phyloP scores from a whole-genome alignment of 2,113 vertebrate species.

The Carlito syrichta region DNA sequence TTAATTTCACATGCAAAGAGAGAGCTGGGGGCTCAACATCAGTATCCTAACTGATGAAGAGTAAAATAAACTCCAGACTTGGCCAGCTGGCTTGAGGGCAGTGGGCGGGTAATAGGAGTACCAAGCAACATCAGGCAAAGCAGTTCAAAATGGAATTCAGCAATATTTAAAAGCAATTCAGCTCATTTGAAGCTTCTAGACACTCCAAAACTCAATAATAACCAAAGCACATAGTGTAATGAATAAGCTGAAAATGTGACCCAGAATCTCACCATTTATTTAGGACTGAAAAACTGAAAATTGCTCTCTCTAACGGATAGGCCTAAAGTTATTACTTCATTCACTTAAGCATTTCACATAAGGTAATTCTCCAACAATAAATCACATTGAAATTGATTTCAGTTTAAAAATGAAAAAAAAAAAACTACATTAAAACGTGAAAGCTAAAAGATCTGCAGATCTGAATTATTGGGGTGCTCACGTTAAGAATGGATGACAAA shows the following conservation, averaged over 20 bases:
- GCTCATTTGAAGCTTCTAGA: slow-evolving; percentile 55
- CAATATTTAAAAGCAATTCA: slow-evolving; percentile 55
- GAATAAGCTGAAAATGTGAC: slow-evolving; percentile 61
- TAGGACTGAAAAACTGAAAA: slow-evolving; percentile 58
- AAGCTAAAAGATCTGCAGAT: slow-evolving; percentile 33
- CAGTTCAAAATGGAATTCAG: slow-evolving; percentile 39
- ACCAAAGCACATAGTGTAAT: slow-evolving; percentile 44
- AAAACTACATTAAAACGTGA: slow-evolving; percentile 55
- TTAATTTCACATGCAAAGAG: slow-evolving; percentile 35
- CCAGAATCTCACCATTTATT: slow-evolving; percentile 45
- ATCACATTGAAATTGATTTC: slow-evolving; percentile 70
- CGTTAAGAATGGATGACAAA: slow-evolving; percentile 69
- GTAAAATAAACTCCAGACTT: neutral
- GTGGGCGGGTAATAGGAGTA: neutral
- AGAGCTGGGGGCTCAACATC: neutral
- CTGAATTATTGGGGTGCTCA: slow-evolving; percentile 62
- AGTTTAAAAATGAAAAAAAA: slow-evolving; percentile 44
- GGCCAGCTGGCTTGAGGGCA: slow-evolving; percentile 5
- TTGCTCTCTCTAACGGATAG: slow-evolving; percentile 45
- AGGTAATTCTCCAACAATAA: slow-evolving; percentile 64
- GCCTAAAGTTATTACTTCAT: slow-evolving; percentile 59
- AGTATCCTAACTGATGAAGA: slow-evolving; percentile 33
- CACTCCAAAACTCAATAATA: slow-evolving; percentile 49
- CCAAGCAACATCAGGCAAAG: neutral
- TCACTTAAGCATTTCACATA: slow-evolving; percentile 49